Base-by-base conservation (phyloP, 2,797 vertebrate species). In the Petrocephalus sullivani region DNA sequence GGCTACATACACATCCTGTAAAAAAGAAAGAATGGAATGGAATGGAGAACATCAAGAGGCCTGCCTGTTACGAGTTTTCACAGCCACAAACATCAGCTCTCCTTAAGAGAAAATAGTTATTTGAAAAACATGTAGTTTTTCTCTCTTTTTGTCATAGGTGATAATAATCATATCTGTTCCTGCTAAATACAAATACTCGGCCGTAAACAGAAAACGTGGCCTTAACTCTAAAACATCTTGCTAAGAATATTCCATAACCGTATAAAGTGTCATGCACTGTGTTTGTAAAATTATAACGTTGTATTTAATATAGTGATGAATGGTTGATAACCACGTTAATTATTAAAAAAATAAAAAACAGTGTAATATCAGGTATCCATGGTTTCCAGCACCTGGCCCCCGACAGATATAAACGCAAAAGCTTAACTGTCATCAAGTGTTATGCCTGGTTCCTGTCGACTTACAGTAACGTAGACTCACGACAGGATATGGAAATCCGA, bases 1-100 rank as follows among this genome's bases (percentile, higher is more conserved):
- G 57, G 56, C 85, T 87, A 67, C 46, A 83, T 21, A 67, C n/a
- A 89, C 46, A 67, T 87, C 86, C 86, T 53, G 46, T 41, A 33
- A 87, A 88, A 89, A 85, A 41, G 54, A 88, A 56, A 0, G 54
- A 81, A 64, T 86, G 88, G 82, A 82, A 89, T 87, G 88, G 10
- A 28, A 83, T 75, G 41, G 64, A 16, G 71, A 67, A 60, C 83
- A 60, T 51, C 14, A 41, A 54, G 58, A 64, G 46, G 37, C n/a
- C 57, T 56, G 49, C 75, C 16, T 86, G 46, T 81, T 86, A 88
- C 23, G 87, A 86, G 75, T 21, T n/a, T 90, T 87, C 56, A 33
- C 23, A 37, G 60, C 82, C 33, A 53, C 23, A 6, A 49, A 49
- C 60, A 37, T 75, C 9, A 49, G n/a, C 53, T 86, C 33, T 58